Percentiles rank a stretch among this genome's conserved stretches.
phyloP scores from a whole-genome alignment of 2,797 vertebrate genomes.

The Enteromius argenteus region DNA sequence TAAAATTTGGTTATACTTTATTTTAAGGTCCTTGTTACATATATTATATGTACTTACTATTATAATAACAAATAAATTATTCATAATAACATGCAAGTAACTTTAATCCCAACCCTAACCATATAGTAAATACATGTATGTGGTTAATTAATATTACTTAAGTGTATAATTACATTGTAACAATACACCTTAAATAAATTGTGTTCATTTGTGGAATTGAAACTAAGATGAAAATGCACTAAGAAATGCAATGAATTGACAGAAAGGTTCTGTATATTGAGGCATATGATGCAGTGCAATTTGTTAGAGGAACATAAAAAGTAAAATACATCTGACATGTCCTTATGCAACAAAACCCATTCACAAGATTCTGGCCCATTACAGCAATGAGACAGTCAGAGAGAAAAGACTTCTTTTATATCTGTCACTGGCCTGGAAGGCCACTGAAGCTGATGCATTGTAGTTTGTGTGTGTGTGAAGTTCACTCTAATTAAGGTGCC shows the following conservation, averaged over 20 bases:
- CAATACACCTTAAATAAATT: neutral
- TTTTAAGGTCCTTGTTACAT: too few species aligned
- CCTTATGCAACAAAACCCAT: conserved; percentile 45
- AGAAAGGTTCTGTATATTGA: conserved; percentile 1
- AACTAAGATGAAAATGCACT: neutral
- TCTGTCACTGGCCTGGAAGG: conserved; percentile 32
- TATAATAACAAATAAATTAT: too few species aligned
- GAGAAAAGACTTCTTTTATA: conserved; percentile 37
- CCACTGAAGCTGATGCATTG: conserved; percentile 17
- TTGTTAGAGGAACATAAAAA: conserved; percentile 9
- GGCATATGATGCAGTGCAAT: neutral
- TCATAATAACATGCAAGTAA: neutral
- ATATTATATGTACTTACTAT: too few species aligned
- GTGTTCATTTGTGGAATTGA: neutral
- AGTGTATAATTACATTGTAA: neutral
- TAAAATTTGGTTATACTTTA: too few species aligned
- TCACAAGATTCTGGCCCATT: conserved; percentile 37
- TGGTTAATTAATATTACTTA: neutral
- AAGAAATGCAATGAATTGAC: neutral
- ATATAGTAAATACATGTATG: neutral
- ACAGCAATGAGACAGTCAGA: conserved; percentile 36
- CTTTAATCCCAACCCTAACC: neutral
- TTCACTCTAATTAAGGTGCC: conserved; percentile 29
- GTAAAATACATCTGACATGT: conserved; percentile 35
- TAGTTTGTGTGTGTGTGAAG: conserved; percentile 8